Base-by-base conservation (phyloP, 2,888 invertebrate genomes). In the Balanococcus diminutus region DNA sequence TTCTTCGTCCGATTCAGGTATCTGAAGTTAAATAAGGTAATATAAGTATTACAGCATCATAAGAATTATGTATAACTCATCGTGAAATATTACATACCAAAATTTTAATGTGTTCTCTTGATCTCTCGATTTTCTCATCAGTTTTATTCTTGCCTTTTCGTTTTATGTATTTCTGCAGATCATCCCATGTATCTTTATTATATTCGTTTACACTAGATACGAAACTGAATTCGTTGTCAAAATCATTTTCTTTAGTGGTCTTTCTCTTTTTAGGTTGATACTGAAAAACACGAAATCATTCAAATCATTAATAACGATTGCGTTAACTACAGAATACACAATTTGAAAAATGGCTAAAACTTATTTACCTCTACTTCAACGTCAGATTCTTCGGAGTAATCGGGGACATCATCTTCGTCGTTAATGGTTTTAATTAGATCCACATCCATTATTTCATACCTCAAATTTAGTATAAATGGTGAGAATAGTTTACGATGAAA, bases 201-300 rank as follows among this genome's bases (percentile, higher is more conserved):
- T 96, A 96, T 88, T 96, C 96, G 87, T 94, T 93, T 0, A 93
- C 92, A 19, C 94, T 94, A 14, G 93, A 93, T 46, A 95, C 93
- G 91, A 97, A 97, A 88, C 95, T 92, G 89, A 97, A 97, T 39
- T 92, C 93, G n/a, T 93, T 93, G 89, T 95, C 94, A 88, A 97
- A 96, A 88, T 96, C 95, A 0, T 93, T 93, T 87, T 93, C 92
- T 88, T 92, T 92, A 87, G 93, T 93, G 51, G 92, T 92, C 88
- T 94, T 95, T 88, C 94, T 93, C 89, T 95, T 95, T 0, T 94
- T 93, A 51, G 96, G 96, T 91, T 96, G 96, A 90, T 94, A 94
- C 96, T 96, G 89, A 87, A 91, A 90, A 2, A 16, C 16, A 28
- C 36, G n/a, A 81, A 72, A 72, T 39, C 31, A 56, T 16, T n/a